These are phyloP conservation scores for Urosaurus nigricauda DNA, from an alignment of 2,797 vertebrate genomes.

Conservation along the genomic window DNA sequence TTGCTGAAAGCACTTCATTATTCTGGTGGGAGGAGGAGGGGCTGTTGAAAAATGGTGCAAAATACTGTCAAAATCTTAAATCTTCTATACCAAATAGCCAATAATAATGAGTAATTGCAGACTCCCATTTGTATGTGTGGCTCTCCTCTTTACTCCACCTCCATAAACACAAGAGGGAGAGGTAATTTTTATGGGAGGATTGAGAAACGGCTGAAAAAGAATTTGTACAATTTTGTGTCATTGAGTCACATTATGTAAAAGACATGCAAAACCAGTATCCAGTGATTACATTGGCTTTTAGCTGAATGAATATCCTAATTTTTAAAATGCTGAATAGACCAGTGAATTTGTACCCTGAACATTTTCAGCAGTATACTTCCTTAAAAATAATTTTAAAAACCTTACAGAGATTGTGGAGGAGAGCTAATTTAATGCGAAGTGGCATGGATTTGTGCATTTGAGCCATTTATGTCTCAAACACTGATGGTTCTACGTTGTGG, in stretches of 20 bases:
- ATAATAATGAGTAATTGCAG: slow-evolving; percentile 15
- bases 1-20: slow-evolving; percentile 2
- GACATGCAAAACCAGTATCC: slow-evolving; percentile 26
- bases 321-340: not conserved
- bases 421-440: not conserved
- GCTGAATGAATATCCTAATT: not conserved
- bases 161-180: not conserved
- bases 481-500: not conserved
- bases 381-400: not conserved
- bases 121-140: not conserved
- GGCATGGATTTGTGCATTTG: slow-evolving; percentile 13
- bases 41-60: not conserved
- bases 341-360: not conserved
- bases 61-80: slow-evolving; percentile 4
- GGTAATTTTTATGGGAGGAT: not conserved
- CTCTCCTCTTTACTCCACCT: not conserved
- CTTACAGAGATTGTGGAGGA: not conserved
- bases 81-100: not conserved
- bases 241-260: slow-evolving; percentile 16
- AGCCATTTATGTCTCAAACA: not conserved
- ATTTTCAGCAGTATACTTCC: not conserved
- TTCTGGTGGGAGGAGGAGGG: fast-evolving
- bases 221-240: not conserved
- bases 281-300: slow-evolving; percentile 13
- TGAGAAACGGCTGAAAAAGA: slow-evolving; percentile 12